Evolutionary conservation across 37 sponge, comb jelly and placozoan genomes (phyloP), one percentile per base, ranked within the genome.

Genomic region (Crambe crambe): DNA sequence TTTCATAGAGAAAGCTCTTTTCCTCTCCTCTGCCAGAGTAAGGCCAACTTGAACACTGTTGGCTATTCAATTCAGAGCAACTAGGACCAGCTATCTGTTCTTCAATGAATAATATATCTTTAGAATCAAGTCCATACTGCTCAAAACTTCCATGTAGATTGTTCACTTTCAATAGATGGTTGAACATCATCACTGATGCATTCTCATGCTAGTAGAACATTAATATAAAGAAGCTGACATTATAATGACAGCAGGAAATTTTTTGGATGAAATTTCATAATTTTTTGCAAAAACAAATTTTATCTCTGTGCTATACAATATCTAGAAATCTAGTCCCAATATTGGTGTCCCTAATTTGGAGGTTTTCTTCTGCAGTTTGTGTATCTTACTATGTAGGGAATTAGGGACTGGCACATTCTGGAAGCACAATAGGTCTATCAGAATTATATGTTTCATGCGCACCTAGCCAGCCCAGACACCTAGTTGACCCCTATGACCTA

Each of bases 1-100:
- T 92, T 89, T 98, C 99, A 76, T 98, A 98, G 18, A 98, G 85
- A 51, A 98, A 98, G 37, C 92, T 86, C 79, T 98, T 98, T 15
- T 80, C 76, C 60, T 82, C 79, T 8, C 41, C 42, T 66, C 99
- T 83, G 21, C 99, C 97, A 1, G 23, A 71, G 34, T 93, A 98
- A 4, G 84, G 78, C 98, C 95, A 98, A 22, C 56, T 15, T 56
- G 25, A 59, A 35, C 3, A 3, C n/a, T 22, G 67, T 42, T 84
- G 84, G 60, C 75, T 83, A 1, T 21, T 21, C 35, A 37, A 3
- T 56, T 77, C 83, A 23, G 65, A 66, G 30, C 54, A 68, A 17
- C 56, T 32, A 36, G 95, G 95, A 22, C 93, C 93, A 20, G 42
- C 73, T 21, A 95, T 95, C 83, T 78, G 80, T 82, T 99, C 99